Base-by-base conservation (phyloP, 2,797 vertebrate genomes). In the Sebastiscus tertius region DNA sequence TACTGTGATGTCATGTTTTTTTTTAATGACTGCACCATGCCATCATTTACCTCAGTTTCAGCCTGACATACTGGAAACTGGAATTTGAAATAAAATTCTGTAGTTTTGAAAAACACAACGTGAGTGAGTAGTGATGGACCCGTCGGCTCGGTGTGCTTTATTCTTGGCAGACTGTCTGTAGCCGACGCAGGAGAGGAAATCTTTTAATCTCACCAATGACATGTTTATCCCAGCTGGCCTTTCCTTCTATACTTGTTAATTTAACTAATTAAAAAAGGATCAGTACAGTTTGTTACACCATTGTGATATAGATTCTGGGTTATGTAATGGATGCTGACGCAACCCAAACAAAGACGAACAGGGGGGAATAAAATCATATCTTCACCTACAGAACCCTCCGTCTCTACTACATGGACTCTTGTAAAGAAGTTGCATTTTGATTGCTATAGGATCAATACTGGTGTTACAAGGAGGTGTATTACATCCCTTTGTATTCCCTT, bases 41-140 rank as follows among this genome's bases (percentile, higher is more conserved):
- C 18, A 65, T 60, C 1, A 31, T 56, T 24, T 13, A 20, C 22
- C 7, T 67, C 61, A 36, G 22, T 66, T 34, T 75, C 34, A 77
- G 29, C 3, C 10, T 14, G 24, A 46, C n/a, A 12, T 12, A 11
- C 14, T 72, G 20, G 33, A 63, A 71, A 68, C 34, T 61, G 29
- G 20, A 56, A 52, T 76, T 65, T 61, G 16, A 61, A 82, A 74
- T 71, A 33, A 58, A 80, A 46, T 55, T 74, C 26, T 67, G 27
- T 11, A 20, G 18, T 69, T 77, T 63, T 54, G 22, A 67, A 63
- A 67, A 73, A 39, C 31, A 39, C 31, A 60, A 7, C 18, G 12
- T 1, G 6, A 26, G 26, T 33, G 29, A 54, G 20, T 31, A 29
- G 20, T 31, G 20, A 36, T n/a, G 14, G 18, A 60, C 5, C 20